Percentiles rank a stretch among this genome's conserved stretches.
phyloP scores from a whole-genome alignment of 1,140 invertebrate genomes.

The Eumaeus atala region DNA sequence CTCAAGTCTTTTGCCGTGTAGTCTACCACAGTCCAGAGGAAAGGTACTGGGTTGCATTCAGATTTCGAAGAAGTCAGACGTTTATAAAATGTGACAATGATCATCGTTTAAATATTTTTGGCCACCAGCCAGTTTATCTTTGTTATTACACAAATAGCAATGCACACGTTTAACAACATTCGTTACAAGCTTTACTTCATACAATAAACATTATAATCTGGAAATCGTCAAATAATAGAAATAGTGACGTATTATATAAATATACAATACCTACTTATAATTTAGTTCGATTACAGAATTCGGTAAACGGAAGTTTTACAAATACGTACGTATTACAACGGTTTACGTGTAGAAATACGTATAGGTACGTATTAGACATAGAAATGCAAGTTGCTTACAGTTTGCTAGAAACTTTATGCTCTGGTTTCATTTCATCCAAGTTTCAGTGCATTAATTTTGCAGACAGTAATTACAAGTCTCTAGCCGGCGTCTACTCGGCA shows the following conservation, averaged over 20 bases:
- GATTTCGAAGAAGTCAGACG: background rate
- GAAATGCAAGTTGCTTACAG: conserved; percentile 36
- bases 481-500: conserved; percentile 52
- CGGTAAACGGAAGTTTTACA: background rate
- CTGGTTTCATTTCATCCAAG: conserved; percentile 67
- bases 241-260: background rate
- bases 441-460: conserved; percentile 70
- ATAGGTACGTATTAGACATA: conserved; percentile 38
- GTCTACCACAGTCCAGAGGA: no score
- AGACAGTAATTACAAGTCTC: conserved; percentile 67
- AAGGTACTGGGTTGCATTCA: no score
- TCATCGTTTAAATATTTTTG: conserved; percentile 54
- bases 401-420: conserved; percentile 45
- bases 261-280: no score
- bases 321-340: background rate
- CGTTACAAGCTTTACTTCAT: conserved; percentile 49
- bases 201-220: conserved; percentile 23
- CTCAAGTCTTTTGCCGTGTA: no score
- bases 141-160: conserved; percentile 69
- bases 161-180: conserved; percentile 52
- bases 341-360: conserved; percentile 2
- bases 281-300: no score
- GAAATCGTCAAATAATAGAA: conserved; percentile 11
- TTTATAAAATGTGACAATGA: conserved; percentile 21
- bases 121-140: conserved; percentile 58